A percentile compares a stretch with the other conserved stretches of the same genome.
Conservation (phyloP, 2,113 vertebrate species). For the Fukomys damarensis region DNA sequence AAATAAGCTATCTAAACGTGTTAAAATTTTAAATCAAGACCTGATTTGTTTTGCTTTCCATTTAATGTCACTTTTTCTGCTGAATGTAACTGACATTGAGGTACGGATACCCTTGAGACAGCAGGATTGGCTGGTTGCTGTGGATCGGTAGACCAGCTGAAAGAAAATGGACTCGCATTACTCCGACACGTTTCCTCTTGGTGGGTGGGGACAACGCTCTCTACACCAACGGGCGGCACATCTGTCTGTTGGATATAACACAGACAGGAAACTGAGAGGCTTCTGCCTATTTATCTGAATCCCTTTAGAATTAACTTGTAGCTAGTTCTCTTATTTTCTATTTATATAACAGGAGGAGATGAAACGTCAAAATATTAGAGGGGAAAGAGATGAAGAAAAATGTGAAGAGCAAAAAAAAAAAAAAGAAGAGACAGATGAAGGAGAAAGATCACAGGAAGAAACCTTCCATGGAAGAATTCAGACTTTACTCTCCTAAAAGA, state of each 20-base stretch:
- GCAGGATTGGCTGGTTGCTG: constrained; percentile 93
- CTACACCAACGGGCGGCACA: constrained; percentile 79
- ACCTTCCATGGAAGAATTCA: neutral
- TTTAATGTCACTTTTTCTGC: constrained; percentile 96
- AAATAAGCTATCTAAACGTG: constrained; percentile 91
- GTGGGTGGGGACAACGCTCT: constrained; percentile 83
- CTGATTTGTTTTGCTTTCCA: constrained; percentile 87
- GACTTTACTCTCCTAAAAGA: neutral
- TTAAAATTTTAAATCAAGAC: constrained; percentile 88
- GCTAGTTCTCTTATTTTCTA: constrained; percentile 29
- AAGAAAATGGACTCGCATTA: constrained; percentile 86
- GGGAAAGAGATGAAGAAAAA: neutral
- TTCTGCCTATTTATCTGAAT: constrained; percentile 67
- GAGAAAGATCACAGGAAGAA: neutral
- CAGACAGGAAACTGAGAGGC: constrained; percentile 79
- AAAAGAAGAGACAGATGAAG: neutral
- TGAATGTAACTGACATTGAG: constrained; percentile 96
- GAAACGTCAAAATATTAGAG: constrained; percentile 12
- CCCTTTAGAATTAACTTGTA: constrained; percentile 61
- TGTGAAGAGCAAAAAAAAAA: neutral
- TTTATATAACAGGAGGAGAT: constrained; percentile 28
- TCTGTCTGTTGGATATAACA: constrained; percentile 80
- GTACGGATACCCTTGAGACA: constrained; percentile 93
- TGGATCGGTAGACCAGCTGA: constrained; percentile 93
- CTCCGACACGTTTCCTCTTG: constrained; percentile 84